Evolutionary conservation across 2,797 vertebrate species (phyloP).

Genomic region (Myioborus miniatus): DNA sequence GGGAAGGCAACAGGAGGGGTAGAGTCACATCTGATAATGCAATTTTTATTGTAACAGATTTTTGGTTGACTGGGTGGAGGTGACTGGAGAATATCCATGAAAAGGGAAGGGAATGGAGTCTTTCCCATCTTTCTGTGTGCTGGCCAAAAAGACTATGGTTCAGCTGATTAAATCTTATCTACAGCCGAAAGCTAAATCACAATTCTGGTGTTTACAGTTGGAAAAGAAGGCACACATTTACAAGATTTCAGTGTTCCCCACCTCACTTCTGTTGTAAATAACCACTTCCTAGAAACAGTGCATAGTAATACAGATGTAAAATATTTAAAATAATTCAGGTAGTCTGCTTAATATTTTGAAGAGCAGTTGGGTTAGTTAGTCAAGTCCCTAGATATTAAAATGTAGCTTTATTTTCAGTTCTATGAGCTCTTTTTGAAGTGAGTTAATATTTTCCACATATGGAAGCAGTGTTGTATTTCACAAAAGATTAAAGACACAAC

Average conservation of each 20-base stretch:
- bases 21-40: fast-evolving
- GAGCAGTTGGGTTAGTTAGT: not conserved
- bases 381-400: not conserved
- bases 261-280: not conserved
- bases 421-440: not conserved
- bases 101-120: not conserved
- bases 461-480: not conserved
- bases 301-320: not conserved
- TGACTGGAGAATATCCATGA: not conserved
- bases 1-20: not conserved
- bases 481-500: not conserved
- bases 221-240: not conserved
- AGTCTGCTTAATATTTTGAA: not conserved
- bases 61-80: not conserved
- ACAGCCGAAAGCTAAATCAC: not conserved
- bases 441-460: not conserved
- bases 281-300: not conserved
- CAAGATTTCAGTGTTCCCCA: not conserved
- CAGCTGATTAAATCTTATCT: not conserved
- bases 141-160: not conserved
- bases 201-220: not conserved
- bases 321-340: not conserved
- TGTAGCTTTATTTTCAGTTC: not conserved
- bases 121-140: not conserved
- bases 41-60: not conserved